Evolutionary conservation across 1,140 invertebrate genomes (phyloP), one percentile per base, ranked within the genome.

Genomic region (Ylistrum balloti): DNA sequence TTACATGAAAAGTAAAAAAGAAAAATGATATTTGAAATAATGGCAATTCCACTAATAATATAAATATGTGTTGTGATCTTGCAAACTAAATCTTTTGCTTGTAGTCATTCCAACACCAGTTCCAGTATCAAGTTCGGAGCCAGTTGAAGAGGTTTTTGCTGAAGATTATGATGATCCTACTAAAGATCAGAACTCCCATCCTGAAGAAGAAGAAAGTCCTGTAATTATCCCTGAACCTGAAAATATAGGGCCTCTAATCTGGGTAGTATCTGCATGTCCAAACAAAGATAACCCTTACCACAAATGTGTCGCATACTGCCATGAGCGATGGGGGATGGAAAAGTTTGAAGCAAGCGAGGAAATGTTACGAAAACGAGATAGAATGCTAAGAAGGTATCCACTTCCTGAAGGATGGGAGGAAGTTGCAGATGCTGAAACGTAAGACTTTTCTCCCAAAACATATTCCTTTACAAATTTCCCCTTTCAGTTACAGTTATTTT

Each of bases 211-310:
- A 74, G 56, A 74, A 74, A 74, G n/a, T 9, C 33, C 87, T 86
- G 45, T 35, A 41, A 74, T 86, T 33, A 32, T 38, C 33, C n/a
- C 87, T 13, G 33, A 86, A 22, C 38, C 20, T 74, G 88, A 88
- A 33, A 56, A 74, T n/a, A 89, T 34, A 74, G 91, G 90, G 38
- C 91, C 91, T 3, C 32, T 93, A 10, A 86, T 92, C 22, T 88
- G 90, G 38, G 94, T 95, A 86, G 91, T 93, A 10, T 91, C 93
- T 85, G 93, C 94, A 48, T 99, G 99, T 96, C 99, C 99, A 2
- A 99, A 99, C 95, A 99, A 99, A 96, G 34, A 86, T 93, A 99
- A 99, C 95, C 98, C 98, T 90, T 99, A 98, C 96, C 99, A 99
- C 95, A 98, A 98, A 91, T 99, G 99, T 96, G 97, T 97, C 1